Percentiles rank a stretch among this genome's conserved stretches.
These are phyloP conservation scores for Platypus cylindrus DNA, from an alignment of 2,888 invertebrate genomes.

Conservation along the genomic window DNA sequence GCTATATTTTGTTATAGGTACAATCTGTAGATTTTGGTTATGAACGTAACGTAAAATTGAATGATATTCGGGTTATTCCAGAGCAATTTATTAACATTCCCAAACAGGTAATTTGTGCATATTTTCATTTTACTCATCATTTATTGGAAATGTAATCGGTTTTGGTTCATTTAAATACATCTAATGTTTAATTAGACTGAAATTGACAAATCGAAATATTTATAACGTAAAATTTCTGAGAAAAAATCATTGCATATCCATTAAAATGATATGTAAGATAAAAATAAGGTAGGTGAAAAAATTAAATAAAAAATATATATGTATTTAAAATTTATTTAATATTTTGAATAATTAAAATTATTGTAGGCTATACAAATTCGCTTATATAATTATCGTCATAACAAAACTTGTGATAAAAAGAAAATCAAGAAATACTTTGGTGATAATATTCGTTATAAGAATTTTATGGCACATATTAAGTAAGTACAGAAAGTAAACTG, in stretches of 20 bases:
- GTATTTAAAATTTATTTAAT: not conserved
- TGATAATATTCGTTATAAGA: conserved; percentile 16
- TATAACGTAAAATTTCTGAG: no score
- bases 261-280: no score
- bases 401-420: conserved; percentile 8
- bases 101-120: conserved; percentile 25
- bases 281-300: no score
- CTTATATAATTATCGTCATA: conserved; percentile 17
- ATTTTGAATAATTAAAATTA: conserved; percentile 3
- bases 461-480: conserved; percentile 16
- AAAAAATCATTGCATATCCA: no score
- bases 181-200: no score
- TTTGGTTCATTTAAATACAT: no score
- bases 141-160: no score
- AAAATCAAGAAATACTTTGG: conserved; percentile 17
- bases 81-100: conserved; percentile 22
- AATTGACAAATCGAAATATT: no score
- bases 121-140: no score
- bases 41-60: conserved; percentile 13
- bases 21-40: conserved; percentile 24
- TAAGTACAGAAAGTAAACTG: no score
- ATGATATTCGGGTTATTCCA: conserved; percentile 19
- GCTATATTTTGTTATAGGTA: conserved; percentile 15
- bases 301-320: not conserved
- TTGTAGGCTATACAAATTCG: conserved; percentile 20